These are phyloP conservation scores for Mixornis gularis DNA, from an alignment of 2,113 vertebrate species.

Conservation along the genomic window DNA sequence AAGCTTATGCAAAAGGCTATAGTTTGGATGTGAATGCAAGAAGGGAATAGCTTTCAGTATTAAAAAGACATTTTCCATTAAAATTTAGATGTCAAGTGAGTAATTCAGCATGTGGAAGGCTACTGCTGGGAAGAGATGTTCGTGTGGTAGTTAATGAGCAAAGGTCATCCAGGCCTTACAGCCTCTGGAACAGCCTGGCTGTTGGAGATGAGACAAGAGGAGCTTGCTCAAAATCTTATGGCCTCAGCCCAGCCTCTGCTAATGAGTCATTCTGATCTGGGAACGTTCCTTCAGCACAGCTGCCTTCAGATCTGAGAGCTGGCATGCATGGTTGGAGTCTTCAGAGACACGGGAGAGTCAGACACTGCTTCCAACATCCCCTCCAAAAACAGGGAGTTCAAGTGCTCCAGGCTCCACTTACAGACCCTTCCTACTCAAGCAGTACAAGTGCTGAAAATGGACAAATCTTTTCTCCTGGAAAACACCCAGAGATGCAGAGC, in stretches of 20 bases:
- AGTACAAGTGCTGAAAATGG: neutral
- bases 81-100: slow-evolving; percentile 18
- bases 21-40: neutral
- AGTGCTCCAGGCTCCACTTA: neutral
- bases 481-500: neutral
- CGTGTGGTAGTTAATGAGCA: neutral
- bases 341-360: neutral
- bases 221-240: neutral
- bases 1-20: neutral
- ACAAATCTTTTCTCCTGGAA: neutral
- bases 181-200: neutral
- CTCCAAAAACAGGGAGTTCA: neutral
- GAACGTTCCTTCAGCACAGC: neutral
- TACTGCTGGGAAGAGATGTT: slow-evolving; percentile 36
- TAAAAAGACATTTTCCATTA: slow-evolving; percentile 17
- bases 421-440: fast-evolving
- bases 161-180: neutral
- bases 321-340: neutral
- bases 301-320: neutral
- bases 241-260: neutral
- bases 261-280: slow-evolving; percentile 24
- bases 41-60: neutral
- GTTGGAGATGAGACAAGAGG: neutral
- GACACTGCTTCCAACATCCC: neutral
- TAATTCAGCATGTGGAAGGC: slow-evolving; percentile 19